Evolutionary conservation across 2,797 vertebrate genomes (phyloP).

Genomic region (Phrynocephalus vlangalii): DNA sequence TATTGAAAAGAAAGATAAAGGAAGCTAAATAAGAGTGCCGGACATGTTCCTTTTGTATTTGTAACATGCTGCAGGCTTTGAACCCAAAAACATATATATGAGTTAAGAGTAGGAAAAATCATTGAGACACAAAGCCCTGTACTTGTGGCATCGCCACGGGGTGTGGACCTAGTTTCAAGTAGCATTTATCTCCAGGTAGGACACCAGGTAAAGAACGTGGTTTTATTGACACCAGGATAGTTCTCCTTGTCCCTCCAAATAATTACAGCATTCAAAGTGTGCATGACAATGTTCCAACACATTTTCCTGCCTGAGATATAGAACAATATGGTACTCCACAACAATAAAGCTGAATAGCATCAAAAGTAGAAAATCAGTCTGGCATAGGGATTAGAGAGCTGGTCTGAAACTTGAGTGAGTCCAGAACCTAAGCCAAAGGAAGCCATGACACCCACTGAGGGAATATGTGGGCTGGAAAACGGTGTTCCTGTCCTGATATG

Average conservation of each 20-base stretch:
- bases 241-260: background rate
- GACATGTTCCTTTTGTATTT: background rate
- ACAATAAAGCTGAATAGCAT: background rate
- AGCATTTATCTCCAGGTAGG: background rate
- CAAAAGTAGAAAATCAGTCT: background rate
- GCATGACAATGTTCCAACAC: background rate
- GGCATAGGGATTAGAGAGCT: background rate
- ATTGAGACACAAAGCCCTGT: background rate
- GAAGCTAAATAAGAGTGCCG: background rate
- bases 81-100: background rate
- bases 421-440: too few relatives aligned
- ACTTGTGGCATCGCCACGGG: background rate
- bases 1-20: slow-evolving; percentile 48
- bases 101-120: background rate
- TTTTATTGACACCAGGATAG: background rate
- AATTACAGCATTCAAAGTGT: background rate
- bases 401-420: too few relatives aligned
- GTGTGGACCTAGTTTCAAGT: background rate
- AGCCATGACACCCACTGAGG: too few relatives aligned
- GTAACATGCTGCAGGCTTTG: background rate
- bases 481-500: slow-evolving; percentile 10
- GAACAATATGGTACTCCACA: background rate
- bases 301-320: background rate
- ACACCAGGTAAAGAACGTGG: background rate
- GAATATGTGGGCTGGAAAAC: background rate